Percentiles rank a stretch among this genome's conserved stretches.
Evolutionary conservation across 2,113 vertebrate species (phyloP).

Genomic region (Glaucidium brasilianum): DNA sequence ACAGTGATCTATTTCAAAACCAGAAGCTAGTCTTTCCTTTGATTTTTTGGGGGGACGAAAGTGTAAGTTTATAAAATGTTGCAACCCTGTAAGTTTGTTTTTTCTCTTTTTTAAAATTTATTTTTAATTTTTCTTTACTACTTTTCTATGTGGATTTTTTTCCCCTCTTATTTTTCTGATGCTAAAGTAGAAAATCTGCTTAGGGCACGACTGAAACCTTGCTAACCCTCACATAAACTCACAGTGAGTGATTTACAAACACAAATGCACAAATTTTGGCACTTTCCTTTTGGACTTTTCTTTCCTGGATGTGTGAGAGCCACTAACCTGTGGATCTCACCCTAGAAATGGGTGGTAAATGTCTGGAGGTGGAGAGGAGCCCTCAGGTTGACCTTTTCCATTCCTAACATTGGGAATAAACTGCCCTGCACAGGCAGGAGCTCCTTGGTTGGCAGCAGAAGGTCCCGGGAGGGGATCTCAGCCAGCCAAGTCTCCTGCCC

Average conservation of each 20-base stretch:
- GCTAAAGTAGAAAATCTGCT: background rate
- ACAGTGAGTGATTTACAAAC: background rate
- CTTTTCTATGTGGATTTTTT: too few species aligned
- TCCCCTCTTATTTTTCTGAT: background rate
- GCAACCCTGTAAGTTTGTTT: background rate
- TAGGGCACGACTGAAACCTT: background rate
- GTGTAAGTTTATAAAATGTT: background rate
- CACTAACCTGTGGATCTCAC: background rate
- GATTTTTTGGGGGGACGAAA: background rate
- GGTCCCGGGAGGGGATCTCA: background rate
- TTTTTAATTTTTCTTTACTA: background rate
- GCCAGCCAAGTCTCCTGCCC: background rate
- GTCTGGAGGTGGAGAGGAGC: background rate
- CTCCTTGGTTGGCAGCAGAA: background rate
- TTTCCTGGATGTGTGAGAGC: accelerated
- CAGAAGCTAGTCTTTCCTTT: background rate
- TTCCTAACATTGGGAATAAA: background rate
- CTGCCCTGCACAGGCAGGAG: background rate
- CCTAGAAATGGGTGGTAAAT: background rate
- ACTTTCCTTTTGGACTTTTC: background rate
- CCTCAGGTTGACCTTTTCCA: background rate
- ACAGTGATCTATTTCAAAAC: background rate
- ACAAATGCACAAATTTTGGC: background rate
- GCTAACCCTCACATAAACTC: background rate
- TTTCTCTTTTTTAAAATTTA: background rate